Evolutionary conservation across 2,797 vertebrate species (phyloP).

Genomic region (Cyclopterus lumpus): DNA sequence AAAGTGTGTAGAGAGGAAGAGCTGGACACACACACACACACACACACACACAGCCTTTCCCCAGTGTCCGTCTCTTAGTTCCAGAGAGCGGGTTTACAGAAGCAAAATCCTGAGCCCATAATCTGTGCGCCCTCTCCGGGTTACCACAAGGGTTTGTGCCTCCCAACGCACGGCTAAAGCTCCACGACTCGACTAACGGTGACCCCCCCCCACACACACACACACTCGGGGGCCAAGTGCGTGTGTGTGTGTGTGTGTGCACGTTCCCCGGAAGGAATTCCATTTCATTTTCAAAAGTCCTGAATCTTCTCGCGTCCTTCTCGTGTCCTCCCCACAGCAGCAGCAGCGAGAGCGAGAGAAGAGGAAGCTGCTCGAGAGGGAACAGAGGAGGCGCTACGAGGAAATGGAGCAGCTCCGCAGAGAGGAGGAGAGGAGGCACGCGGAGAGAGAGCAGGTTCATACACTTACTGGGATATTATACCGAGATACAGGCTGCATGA

Average conservation of each 20-base stretch:
- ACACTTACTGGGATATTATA: background rate
- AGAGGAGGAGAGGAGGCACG: slow-evolving; percentile 92
- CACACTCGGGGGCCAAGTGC: slow-evolving; percentile 36
- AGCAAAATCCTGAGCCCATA: slow-evolving; percentile 71
- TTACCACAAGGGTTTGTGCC: slow-evolving; percentile 59
- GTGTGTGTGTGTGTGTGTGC: slow-evolving; percentile 14
- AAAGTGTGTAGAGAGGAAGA: background rate
- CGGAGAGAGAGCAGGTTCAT: slow-evolving; percentile 93
- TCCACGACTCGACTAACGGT: slow-evolving; percentile 60
- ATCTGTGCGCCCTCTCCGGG: slow-evolving; percentile 61
- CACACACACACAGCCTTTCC: slow-evolving; percentile 25
- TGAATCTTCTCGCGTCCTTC: background rate
- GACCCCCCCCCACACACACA: slow-evolving; percentile 53
- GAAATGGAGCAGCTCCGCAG: slow-evolving; percentile 91
- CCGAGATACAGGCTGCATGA: background rate
- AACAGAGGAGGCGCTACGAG: slow-evolving; percentile 89
- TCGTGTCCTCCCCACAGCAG: slow-evolving; percentile 81
- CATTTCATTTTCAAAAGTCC: slow-evolving; percentile 7
- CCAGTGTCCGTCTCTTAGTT: slow-evolving; percentile 60
- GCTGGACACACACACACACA: slow-evolving; percentile 23
- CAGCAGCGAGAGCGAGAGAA: slow-evolving; percentile 92
- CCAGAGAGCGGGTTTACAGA: slow-evolving; percentile 67
- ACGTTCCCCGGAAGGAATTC: background rate
- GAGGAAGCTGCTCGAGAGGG: slow-evolving; percentile 92
- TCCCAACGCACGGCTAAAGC: slow-evolving; percentile 57